These are phyloP conservation scores for Clistopyga incitator DNA, from an alignment of 2,888 invertebrate genomes.

Conservation along the genomic window DNA sequence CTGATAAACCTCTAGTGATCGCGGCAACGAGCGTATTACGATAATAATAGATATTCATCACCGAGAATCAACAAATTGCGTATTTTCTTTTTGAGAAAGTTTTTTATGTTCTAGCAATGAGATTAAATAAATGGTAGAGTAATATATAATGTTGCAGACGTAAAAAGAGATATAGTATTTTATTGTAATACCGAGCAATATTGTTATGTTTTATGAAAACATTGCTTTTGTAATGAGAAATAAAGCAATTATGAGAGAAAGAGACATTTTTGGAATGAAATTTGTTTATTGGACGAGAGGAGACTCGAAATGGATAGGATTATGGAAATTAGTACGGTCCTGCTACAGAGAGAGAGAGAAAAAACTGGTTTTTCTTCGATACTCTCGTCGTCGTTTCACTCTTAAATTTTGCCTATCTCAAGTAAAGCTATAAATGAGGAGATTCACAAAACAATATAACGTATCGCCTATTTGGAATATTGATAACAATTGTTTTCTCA, in stretches of 20 bases:
- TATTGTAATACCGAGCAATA: conserved; percentile 39
- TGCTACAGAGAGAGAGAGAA: too few relatives aligned
- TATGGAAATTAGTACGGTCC: not conserved
- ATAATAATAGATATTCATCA: conserved; percentile 22
- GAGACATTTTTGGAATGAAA: not conserved
- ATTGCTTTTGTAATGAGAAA: conserved; percentile 20
- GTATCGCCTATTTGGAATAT: not conserved
- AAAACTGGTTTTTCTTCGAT: too few relatives aligned
- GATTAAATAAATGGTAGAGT: conserved; percentile 54
- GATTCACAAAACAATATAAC: not conserved
- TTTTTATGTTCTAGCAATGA: conserved; percentile 51
- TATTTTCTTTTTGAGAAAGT: conserved; percentile 47
- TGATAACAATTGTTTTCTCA: not conserved
- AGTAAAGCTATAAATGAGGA: too few relatives aligned
- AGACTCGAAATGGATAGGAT: not conserved
- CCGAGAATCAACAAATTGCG: conserved; percentile 48
- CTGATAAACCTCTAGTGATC: conserved; percentile 4
- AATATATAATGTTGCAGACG: conserved; percentile 46
- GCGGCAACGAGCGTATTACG: not conserved
- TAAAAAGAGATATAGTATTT: conserved; percentile 41
- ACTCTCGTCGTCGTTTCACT: too few relatives aligned
- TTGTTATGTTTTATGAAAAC: conserved; percentile 19
- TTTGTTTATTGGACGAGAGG: not conserved
- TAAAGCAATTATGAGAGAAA: conserved; percentile 16
- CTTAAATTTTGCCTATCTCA: too few relatives aligned